Conservation (phyloP, 2,888 invertebrate species). For the Erpobdella octoculata region DNA sequence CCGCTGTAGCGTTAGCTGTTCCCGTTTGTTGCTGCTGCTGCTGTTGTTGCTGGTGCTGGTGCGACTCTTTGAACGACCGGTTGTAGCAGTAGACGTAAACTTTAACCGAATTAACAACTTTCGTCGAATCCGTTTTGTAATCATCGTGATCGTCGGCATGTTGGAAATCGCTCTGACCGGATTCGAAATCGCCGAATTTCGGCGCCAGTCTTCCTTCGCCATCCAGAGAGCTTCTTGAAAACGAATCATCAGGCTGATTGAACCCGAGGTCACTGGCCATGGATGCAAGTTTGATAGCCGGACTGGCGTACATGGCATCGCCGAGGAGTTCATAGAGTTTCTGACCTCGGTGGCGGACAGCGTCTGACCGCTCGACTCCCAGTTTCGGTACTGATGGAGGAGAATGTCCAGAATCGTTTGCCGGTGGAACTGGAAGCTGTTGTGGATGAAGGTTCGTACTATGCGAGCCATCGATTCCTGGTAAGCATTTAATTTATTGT, state of each 20-base stretch:
- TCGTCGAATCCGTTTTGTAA: neutral
- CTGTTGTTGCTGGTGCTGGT: too few species aligned
- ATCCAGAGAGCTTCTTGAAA: constrained; percentile 65
- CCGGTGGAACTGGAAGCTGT: constrained; percentile 87
- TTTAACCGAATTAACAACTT: constrained; percentile 31
- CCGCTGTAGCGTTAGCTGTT: neutral
- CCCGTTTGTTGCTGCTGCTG: too few species aligned
- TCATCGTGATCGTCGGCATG: neutral
- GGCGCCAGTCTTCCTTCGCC: too few species aligned
- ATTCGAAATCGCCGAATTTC: too few species aligned
- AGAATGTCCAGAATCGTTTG: constrained; percentile 88
- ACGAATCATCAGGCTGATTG: too few species aligned
- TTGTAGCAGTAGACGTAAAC: constrained; percentile 57
- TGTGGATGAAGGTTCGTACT: constrained; percentile 73
- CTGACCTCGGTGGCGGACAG: constrained; percentile 75
- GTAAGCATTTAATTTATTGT: neutral
- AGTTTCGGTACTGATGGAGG: constrained; percentile 87
- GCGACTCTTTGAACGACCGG: neutral
- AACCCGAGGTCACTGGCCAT: neutral
- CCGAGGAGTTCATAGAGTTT: constrained; percentile 69
- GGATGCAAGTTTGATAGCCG: constrained; percentile 71
- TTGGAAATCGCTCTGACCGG: constrained; percentile 44
- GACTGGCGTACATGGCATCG: constrained; percentile 65
- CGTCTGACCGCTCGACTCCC: constrained; percentile 60
- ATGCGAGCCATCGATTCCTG: constrained; percentile 57